phyloP scores from a whole-genome alignment of 1,140 invertebrate genomes.

The Drosophila rhopaloa region DNA sequence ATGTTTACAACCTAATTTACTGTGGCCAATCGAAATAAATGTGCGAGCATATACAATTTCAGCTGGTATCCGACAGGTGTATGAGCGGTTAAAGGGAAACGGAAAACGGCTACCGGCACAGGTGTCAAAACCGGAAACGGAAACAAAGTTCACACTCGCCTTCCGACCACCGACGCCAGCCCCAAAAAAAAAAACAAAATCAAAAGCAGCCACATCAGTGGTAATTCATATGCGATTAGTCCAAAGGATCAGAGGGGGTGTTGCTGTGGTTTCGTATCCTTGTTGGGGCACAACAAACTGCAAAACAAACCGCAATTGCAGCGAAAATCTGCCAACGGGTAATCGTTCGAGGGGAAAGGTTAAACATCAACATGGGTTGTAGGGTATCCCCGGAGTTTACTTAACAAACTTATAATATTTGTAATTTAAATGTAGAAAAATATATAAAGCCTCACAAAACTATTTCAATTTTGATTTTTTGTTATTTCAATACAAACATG shows the following conservation, averaged over 20 bases:
- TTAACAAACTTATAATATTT: too few relatives aligned
- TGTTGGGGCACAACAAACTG: constrained; percentile 8
- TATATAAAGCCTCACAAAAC: too few relatives aligned
- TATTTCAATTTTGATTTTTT: too few relatives aligned
- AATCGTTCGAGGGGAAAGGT: neutral
- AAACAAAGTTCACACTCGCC: constrained; percentile 49
- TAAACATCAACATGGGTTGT: neutral
- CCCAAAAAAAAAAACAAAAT: constrained; percentile 13
- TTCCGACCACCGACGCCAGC: constrained; percentile 5
- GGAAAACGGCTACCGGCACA: constrained; percentile 7
- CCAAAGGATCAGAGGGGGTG: constrained; percentile 5
- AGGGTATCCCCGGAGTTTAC: neutral
- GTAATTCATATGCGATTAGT: constrained; percentile 29
- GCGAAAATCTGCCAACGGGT: constrained; percentile 8
- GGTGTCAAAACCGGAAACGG: constrained; percentile 55
- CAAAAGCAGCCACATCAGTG: constrained; percentile 12
- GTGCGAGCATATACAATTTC: neutral
- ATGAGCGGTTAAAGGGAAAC: constrained; percentile 26
- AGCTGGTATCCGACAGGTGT: constrained; percentile 4
- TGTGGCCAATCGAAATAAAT: constrained; percentile 24
- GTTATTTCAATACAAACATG: too few relatives aligned
- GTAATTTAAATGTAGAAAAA: too few relatives aligned
- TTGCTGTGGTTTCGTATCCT: constrained; percentile 8
- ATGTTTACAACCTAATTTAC: constrained; percentile 24
- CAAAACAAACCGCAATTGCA: constrained; percentile 39